These are phyloP conservation scores for Protonemura montana DNA, from an alignment of 2,888 invertebrate species.

Conservation along the genomic window DNA sequence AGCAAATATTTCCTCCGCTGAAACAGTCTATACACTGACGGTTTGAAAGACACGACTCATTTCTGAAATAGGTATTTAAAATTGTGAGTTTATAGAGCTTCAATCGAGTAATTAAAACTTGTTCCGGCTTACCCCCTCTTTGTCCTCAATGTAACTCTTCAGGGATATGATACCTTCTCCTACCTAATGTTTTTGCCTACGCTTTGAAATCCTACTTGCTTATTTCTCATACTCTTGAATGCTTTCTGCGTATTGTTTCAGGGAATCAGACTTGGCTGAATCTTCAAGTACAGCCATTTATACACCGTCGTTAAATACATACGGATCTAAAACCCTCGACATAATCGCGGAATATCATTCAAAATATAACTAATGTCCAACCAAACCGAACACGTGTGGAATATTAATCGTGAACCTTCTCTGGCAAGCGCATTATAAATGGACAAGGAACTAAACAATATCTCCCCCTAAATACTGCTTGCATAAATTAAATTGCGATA, in stretches of 20 bases:
- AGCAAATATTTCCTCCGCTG: neutral
- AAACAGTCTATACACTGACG: neutral
- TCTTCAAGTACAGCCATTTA: neutral
- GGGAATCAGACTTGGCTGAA: neutral
- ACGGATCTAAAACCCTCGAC: neutral
- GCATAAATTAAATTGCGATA: neutral
- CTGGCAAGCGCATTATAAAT: neutral
- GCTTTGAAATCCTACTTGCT: too few species aligned
- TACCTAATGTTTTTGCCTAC: too few species aligned
- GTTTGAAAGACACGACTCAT: neutral
- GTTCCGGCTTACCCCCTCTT: neutral
- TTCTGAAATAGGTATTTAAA: neutral
- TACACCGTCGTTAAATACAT: neutral
- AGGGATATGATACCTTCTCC: too few species aligned
- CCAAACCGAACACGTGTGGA: neutral
- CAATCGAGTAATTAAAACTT: conserved; percentile 12
- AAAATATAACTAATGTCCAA: neutral
- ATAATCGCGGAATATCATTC: neutral
- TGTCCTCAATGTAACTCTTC: too few species aligned
- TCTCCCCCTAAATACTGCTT: neutral
- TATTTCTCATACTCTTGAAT: too few species aligned
- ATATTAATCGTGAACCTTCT: neutral
- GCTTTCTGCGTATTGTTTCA: too few species aligned
- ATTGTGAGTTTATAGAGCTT: neutral
- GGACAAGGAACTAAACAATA: neutral